Evolutionary conservation across 2,888 invertebrate genomes (phyloP).

Genomic region (Heterodera filipjevi): DNA sequence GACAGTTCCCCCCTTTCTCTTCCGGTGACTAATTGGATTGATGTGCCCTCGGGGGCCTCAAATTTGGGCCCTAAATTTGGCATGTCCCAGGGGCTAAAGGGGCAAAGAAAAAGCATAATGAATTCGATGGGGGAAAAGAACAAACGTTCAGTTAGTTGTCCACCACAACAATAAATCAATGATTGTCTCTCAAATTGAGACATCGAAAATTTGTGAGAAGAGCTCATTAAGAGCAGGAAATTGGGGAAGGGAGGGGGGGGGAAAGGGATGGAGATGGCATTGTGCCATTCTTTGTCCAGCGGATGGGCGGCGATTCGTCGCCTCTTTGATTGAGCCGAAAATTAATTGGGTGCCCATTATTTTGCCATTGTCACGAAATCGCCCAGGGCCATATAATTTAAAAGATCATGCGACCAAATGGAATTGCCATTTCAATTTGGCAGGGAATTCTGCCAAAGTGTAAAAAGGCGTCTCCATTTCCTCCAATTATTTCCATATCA

Average conservation of each 20-base stretch:
- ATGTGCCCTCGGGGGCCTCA: neutral
- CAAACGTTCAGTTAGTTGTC: neutral
- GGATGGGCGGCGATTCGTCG: neutral
- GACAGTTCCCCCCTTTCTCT: neutral
- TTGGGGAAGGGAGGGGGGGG: neutral
- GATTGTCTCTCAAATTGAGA: neutral
- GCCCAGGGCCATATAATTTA: too few species aligned
- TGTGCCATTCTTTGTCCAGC: neutral
- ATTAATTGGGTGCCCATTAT: slow-evolving; percentile 2
- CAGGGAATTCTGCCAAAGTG: neutral
- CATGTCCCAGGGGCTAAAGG: neutral
- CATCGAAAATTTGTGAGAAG: neutral
- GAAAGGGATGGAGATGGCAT: neutral
- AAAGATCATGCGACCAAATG: neutral
- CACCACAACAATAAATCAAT: slow-evolving; percentile 10
- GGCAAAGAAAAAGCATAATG: neutral
- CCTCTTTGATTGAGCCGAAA: neutral
- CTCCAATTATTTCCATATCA: neutral
- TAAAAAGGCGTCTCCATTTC: neutral
- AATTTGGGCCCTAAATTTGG: neutral
- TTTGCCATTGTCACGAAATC: slow-evolving; percentile 10
- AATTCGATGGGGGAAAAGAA: neutral
- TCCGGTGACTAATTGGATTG: slow-evolving; percentile 10
- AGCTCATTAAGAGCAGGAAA: slow-evolving; percentile 1
- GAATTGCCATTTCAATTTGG: neutral